phyloP scores from a whole-genome alignment of 2,113 vertebrate genomes.

The Anolis sagrei region DNA sequence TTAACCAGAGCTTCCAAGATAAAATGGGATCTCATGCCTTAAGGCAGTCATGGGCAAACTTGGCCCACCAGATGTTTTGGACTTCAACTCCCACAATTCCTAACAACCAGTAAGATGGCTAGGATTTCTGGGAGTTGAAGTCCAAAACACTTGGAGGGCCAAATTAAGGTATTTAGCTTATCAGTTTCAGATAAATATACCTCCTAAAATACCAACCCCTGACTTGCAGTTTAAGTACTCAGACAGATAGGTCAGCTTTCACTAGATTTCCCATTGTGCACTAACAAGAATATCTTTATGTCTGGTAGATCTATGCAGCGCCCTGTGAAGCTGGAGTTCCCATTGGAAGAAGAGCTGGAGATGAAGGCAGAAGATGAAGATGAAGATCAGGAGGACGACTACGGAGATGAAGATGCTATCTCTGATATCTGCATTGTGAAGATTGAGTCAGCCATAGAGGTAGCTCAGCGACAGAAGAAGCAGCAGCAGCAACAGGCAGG shows the following conservation, averaged over 20 bases:
- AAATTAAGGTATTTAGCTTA: too few relatives aligned
- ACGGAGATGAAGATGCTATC: slow-evolving; percentile 72
- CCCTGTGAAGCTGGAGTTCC: slow-evolving; percentile 66
- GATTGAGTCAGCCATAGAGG: slow-evolving; percentile 71
- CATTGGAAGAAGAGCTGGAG: slow-evolving; percentile 68
- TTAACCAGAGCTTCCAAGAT: too few relatives aligned
- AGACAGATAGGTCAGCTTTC: neutral
- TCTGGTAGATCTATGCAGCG: slow-evolving; percentile 15
- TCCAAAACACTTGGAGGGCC: too few relatives aligned
- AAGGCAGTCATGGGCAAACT: too few relatives aligned
- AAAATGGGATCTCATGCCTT: too few relatives aligned
- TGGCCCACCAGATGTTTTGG: too few relatives aligned
- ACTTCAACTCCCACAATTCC: too few relatives aligned
- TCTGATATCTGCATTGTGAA: slow-evolving; percentile 81
- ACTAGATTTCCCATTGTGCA: slow-evolving; percentile 29
- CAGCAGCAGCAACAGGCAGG: slow-evolving; percentile 15
- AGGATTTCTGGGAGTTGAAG: too few relatives aligned
- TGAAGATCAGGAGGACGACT: slow-evolving; percentile 78
- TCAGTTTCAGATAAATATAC: too few relatives aligned
- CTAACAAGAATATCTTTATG: slow-evolving; percentile 31
- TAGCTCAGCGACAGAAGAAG: slow-evolving; percentile 66
- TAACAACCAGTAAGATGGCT: too few relatives aligned
- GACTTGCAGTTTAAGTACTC: too few relatives aligned
- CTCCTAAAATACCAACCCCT: too few relatives aligned
- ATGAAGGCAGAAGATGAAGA: slow-evolving; percentile 72